Conservation (phyloP, 2,113 vertebrate species). For the Barnardius zonarius region DNA sequence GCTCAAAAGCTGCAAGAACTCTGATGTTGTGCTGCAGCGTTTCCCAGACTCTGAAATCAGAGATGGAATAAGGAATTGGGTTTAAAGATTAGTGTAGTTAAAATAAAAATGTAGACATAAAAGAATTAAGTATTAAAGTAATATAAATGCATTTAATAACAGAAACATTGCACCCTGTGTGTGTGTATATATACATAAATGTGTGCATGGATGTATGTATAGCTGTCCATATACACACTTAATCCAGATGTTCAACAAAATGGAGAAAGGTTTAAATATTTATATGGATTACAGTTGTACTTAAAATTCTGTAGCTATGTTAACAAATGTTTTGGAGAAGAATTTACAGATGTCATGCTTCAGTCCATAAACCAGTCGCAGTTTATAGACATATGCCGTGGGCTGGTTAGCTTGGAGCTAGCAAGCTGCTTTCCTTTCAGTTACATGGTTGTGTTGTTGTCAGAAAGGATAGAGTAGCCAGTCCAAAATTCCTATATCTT, state of each 20-base stretch:
- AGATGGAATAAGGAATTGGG: background rate
- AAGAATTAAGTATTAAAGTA: background rate
- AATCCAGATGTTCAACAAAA: background rate
- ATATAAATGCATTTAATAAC: background rate
- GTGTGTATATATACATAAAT: background rate
- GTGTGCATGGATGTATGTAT: background rate
- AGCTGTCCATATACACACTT: background rate
- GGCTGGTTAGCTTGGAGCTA: background rate
- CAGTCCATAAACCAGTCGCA: background rate
- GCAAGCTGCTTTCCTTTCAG: background rate
- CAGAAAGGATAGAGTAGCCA: background rate
- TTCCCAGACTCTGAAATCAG: background rate
- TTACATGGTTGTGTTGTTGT: background rate
- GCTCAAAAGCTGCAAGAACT: background rate
- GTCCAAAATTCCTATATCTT: background rate
- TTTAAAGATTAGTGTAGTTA: background rate
- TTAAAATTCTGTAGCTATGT: background rate
- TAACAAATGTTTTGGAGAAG: background rate
- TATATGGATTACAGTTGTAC: background rate
- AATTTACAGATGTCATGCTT: background rate
- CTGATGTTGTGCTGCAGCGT: background rate
- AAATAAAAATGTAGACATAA: background rate
- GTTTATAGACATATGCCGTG: background rate
- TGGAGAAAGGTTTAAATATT: background rate
- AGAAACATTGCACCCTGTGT: background rate